Evolutionary conservation across 2,797 vertebrate genomes (phyloP).

Genomic region (Perdix hodgsoniae): DNA sequence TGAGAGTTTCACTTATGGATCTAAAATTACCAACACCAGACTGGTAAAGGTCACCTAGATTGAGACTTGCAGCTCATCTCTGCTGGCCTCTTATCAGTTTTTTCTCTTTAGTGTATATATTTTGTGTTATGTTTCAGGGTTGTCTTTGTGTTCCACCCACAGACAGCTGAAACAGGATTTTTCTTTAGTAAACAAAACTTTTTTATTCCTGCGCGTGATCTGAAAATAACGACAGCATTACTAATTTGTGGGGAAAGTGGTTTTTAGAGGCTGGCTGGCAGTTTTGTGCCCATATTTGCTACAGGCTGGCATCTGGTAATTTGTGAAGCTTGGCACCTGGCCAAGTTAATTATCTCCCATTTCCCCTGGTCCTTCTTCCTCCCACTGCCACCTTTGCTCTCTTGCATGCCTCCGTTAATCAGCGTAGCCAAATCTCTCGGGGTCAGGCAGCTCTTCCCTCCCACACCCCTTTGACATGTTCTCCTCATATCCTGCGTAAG

Average conservation of each 20-base stretch:
- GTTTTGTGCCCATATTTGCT: not conserved
- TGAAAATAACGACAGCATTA: not conserved
- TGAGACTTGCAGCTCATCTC: slow-evolving; percentile 5
- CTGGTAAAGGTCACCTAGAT: not conserved
- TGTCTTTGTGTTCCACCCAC: not conserved
- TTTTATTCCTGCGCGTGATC: not conserved
- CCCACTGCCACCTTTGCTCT: not conserved
- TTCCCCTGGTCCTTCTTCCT: not conserved
- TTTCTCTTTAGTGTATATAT: not conserved
- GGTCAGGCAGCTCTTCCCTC: not conserved
- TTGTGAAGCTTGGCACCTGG: slow-evolving; percentile 26
- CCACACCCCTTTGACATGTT: not conserved
- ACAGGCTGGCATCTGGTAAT: slow-evolving; percentile 3
- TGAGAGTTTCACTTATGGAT: not conserved
- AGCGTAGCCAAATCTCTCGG: not conserved
- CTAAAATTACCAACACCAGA: not conserved
- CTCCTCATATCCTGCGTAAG: not conserved
- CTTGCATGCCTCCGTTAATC: not conserved
- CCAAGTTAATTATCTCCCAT: slow-evolving; percentile 9
- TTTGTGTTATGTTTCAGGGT: not conserved
- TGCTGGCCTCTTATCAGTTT: not conserved
- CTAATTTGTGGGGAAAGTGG: not conserved
- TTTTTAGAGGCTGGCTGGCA: not conserved
- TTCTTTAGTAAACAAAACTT: not conserved
- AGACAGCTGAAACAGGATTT: not conserved